Base-by-base conservation (phyloP, 2,797 vertebrate species). In the Spheniscus humboldti region DNA sequence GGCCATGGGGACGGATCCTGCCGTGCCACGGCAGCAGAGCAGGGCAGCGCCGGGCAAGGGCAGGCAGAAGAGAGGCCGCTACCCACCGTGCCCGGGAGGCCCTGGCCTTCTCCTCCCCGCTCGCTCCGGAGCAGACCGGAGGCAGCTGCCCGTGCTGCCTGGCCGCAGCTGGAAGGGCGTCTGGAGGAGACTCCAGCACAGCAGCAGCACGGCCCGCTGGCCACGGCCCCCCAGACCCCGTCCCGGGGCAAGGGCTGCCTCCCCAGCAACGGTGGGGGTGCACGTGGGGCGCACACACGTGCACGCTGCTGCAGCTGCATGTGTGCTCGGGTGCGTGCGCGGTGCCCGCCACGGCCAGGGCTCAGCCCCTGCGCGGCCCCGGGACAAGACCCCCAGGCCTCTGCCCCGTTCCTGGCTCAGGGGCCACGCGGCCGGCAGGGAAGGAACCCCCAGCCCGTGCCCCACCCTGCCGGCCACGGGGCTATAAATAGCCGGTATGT, bases 401-500 rank as follows among this genome's bases (percentile, higher is more conserved):
- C 23, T n/a, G 52, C 31, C 31, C 48, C 55, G 7, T n/a, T 30
- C 23, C 28, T 33, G 9, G n/a, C 23, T 30, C 39, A 6, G 24
- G 9, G n/a, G 23, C 11, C 6, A 10, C 17, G 28, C 10, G 3
- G 31, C 13, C 3, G 9, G 15, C 1, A 7, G 18, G 31, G 31
- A 55, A 10, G 25, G 31, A 43, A 30, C 30, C 71, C 55, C 60
- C 30, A 4, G 7, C 24, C 63, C 8, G 2, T 0, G 19, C 50
- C 68, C 35, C 3, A 2, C 28, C 1, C 30, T 4, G n/a, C 33
- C 6, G 19, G 43, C 47, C 45, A 2, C 15, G 0, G 15, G 60
- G 52, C 41, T 62, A 62, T 15, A 47, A 37, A 48, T 41, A 59
- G 37, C 59, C 5, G 3, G 18, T 18, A 13, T 3, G 8, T 9